Evolutionary conservation across 2,888 invertebrate genomes (phyloP).

Genomic region (Drosophila incognita): DNA sequence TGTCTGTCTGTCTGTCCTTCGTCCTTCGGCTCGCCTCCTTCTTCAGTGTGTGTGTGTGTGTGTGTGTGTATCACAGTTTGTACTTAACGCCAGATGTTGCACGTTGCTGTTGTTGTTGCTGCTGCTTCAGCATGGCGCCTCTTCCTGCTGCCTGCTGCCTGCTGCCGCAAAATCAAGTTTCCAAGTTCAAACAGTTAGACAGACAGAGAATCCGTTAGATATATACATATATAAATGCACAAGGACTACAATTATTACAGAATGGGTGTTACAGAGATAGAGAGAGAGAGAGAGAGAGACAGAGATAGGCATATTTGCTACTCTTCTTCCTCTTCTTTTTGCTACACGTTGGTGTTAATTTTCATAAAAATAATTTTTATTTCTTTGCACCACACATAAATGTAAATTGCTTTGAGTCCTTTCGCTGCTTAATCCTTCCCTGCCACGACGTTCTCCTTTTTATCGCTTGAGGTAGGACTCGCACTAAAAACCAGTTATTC

Average conservation of each 20-base stretch:
- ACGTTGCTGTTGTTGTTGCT: conserved; percentile 41
- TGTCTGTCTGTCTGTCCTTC: conserved; percentile 17
- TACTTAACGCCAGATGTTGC: conserved; percentile 80
- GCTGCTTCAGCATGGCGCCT: conserved; percentile 36
- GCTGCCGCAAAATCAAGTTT: conserved; percentile 74
- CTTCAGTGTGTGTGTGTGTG: conserved; percentile 24
- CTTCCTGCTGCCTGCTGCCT: conserved; percentile 32
- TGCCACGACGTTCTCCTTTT: conserved; percentile 9
- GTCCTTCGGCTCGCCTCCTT: conserved; percentile 23
- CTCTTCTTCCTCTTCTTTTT: conserved; percentile 29
- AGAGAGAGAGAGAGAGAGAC: background rate
- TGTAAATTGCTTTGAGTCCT: conserved; percentile 40
- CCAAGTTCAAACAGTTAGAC: conserved; percentile 77
- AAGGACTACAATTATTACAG: conserved; percentile 58
- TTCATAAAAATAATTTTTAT: conserved; percentile 73
- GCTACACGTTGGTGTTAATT: conserved; percentile 59
- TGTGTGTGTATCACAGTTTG: conserved; percentile 77
- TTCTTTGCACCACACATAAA: conserved; percentile 47
- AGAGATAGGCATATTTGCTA: background rate
- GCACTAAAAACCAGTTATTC: conserved; percentile 6
- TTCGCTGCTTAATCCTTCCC: conserved; percentile 55
- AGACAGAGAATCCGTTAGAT: conserved; percentile 27
- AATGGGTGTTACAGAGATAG: conserved; percentile 6
- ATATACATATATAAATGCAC: background rate
- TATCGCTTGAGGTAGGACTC: conserved; percentile 59